A percentile compares a stretch with the other conserved stretches of the same genome.
These are phyloP conservation scores for Grallaria varia DNA, from an alignment of 2,113 vertebrate species.

Conservation along the genomic window DNA sequence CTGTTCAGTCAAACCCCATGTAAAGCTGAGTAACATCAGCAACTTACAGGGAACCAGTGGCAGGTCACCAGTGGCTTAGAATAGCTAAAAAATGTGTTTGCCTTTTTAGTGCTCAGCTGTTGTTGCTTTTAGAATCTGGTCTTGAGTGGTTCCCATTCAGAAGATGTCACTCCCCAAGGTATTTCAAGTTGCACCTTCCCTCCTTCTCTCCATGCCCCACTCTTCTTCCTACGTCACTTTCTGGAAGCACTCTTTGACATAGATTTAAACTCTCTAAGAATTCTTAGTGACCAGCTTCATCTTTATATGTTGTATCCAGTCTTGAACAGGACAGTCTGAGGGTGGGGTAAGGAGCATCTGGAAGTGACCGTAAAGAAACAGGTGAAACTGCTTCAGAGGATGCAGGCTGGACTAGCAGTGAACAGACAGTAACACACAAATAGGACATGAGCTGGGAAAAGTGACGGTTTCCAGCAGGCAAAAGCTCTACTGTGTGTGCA, in stretches of 20 bases:
- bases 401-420: neutral
- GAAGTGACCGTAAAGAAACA: neutral
- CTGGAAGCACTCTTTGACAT: neutral
- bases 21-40: neutral
- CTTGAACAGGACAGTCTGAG: neutral
- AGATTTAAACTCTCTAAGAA: neutral
- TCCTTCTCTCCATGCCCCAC: neutral
- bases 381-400: neutral
- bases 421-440: neutral
- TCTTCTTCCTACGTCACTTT: neutral
- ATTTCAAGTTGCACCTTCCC: neutral
- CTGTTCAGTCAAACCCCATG: neutral
- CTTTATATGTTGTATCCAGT: neutral
- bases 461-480: neutral
- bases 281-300: neutral
- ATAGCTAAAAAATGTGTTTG: neutral
- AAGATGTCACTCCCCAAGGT: neutral
- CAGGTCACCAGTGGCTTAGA: neutral
- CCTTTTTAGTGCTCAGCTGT: neutral
- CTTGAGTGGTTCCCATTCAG: neutral
- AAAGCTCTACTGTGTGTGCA: rapidly evolving
- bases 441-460: neutral
- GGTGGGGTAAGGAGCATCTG: neutral
- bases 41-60: neutral
- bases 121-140: neutral